Evolutionary conservation across 2,113 vertebrate genomes (phyloP), one percentile per base, ranked within the genome.

Genomic region (Vidua macroura): DNA sequence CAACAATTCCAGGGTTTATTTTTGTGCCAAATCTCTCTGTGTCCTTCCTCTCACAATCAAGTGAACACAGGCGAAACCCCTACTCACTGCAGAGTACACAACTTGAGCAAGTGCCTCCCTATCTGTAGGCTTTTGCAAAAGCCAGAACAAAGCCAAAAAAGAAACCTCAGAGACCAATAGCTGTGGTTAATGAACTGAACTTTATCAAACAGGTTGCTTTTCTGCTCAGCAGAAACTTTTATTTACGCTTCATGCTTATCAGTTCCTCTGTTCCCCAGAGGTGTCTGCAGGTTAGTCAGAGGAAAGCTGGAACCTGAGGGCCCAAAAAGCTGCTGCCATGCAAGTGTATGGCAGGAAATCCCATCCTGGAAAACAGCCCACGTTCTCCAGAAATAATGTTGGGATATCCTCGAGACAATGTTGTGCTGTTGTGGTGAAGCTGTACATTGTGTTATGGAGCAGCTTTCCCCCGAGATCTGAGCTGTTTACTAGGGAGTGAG

Each of bases 1-100:
- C 37, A 69, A 18, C 58, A 80, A 27, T 87, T 49, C 9, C 43
- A 39, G 39, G 35, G 31, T 63, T 91, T 60, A 64, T n/a, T 81
- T 78, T 76, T 92, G 53, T 72, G 37, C 37, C 28, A 75, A 46
- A 41, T 72, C 28, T 17, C 68, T 31, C 17, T 6, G 24, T 73
- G 74, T 56, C 51, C 51, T 83, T 87, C 51, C 30, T 83, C 35
- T 83, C 37, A 16, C 58, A 55, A 33, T 58, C 72, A 81, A 60
- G 68, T 1, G 3, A 63, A 31, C 9, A 2, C 3, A 1, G 15
- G 3, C 1, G 1, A 53, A 74, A 52, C 39, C 20, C 20, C 4
- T 53, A 23, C 15, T 55, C 51, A 58, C n/a, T 33, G 21, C 5
- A 39, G 55, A 79, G 48, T 46, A 2, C 15, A 7, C 23, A 56